Evolutionary conservation across 2,888 invertebrate species (phyloP), one percentile per base, ranked within the genome.

Genomic region (Cepaea hortensis): DNA sequence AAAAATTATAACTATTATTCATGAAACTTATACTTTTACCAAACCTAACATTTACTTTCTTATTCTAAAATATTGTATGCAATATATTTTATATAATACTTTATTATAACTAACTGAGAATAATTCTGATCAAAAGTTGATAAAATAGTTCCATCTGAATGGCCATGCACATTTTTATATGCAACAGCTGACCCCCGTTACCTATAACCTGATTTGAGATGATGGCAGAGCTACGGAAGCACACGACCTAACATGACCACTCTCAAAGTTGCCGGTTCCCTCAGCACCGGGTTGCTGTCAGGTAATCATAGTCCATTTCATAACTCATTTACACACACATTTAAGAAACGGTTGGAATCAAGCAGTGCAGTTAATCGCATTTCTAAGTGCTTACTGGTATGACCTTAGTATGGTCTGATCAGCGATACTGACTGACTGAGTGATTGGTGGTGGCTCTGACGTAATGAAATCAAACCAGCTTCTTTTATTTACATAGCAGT

Each of bases 161-260:
- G 7, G 35, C n/a, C 73, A 35, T 73, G 13, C 35, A n/a, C 1
- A n/a, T 7, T 73, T 35, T 80, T 23, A 61, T 55, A 55, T 6
- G 11, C 7, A 80, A 20, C 81, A 46, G 81, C 81, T 55, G 72
- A 82, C 35, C 15, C 81, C 48, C 20, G 13, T 82, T 55, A 68
- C 82, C 70, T n/a, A 18, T 82, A 65, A 82, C 82, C 82, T 82
- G 72, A 82, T 72, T 82, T 62, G 23, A 20, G 72, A 82, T 73
- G 55, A 82, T 82, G 82, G 72, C 73, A 13, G 73, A 72, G 0
- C 3, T 70, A 82, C 72, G 82, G 82, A 84, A 84, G 76, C 65
- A 15, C 65, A 65, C 84, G 55, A 76, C 73, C 35, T 65, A 84
- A 84, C 48, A 84, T 84, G 84, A 48, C 75, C 2, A 62, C 84